Percentiles rank a stretch among this genome's conserved stretches.
Evolutionary conservation across 2,797 vertebrate genomes (phyloP).

Genomic region (Mallotus villosus): DNA sequence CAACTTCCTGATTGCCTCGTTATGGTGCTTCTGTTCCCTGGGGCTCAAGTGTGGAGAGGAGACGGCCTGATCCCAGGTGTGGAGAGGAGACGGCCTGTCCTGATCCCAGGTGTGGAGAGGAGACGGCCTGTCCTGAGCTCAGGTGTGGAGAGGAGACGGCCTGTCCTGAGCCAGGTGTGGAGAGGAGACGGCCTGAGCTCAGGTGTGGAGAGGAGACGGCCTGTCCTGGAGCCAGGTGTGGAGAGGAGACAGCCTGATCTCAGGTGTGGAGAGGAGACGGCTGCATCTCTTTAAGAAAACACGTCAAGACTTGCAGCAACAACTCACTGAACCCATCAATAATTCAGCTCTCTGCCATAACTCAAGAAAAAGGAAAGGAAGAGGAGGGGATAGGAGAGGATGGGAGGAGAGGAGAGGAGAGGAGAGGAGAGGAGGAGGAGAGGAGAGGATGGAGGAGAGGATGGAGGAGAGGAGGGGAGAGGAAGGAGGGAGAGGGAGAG

Average conservation of each 20-base stretch:
- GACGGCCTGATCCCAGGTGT: too few relatives aligned
- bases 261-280: constrained; percentile 6
- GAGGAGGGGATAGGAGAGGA: not conserved
- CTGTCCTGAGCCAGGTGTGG: not conserved
- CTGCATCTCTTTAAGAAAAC: constrained; percentile 62
- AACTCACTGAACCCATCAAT: constrained; percentile 70
- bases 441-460: constrained; percentile 1
- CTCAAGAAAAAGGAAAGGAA: constrained; percentile 46
- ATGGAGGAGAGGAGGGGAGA: not conserved
- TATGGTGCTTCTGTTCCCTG: too few relatives aligned
- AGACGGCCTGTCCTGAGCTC: constrained; percentile 9
- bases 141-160: constrained; percentile 8
- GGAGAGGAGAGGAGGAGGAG: constrained; percentile 8
- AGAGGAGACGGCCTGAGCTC: constrained; percentile 11
- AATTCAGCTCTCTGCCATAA: constrained; percentile 70
- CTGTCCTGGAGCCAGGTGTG: too few relatives aligned
- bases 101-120: not conserved
- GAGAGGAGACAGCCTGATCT: too few relatives aligned
- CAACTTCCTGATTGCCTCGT: too few relatives aligned
- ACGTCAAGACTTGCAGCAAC: constrained; percentile 54
- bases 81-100: constrained; percentile 12
- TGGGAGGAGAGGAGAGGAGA: too few relatives aligned
- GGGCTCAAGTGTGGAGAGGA: too few relatives aligned
- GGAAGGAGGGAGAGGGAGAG: constrained; percentile 22
- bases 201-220: too few relatives aligned